These are phyloP conservation scores for Loripinus fragilis DNA, from an alignment of 2,888 invertebrate genomes.

Conservation along the genomic window DNA sequence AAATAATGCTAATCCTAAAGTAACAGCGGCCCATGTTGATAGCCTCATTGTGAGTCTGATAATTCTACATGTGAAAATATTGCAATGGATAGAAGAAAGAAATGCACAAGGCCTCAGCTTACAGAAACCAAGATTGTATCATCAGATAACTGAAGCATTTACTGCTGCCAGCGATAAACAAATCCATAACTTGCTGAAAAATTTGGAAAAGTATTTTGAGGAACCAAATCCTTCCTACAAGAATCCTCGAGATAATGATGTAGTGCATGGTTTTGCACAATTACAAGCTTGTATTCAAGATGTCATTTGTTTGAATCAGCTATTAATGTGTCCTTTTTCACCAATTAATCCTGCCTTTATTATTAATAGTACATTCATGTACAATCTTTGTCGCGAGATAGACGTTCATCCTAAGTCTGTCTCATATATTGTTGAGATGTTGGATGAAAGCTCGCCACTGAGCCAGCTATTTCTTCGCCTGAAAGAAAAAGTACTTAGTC, in stretches of 20 bases:
- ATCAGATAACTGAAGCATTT: slow-evolving; percentile 39
- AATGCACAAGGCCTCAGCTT: slow-evolving; percentile 25
- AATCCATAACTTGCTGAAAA: slow-evolving; percentile 37
- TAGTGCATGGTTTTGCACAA: slow-evolving; percentile 80
- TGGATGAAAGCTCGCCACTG: slow-evolving; percentile 62
- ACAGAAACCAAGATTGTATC: slow-evolving; percentile 26
- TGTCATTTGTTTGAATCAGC: slow-evolving; percentile 75
- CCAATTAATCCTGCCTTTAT: slow-evolving; percentile 62
- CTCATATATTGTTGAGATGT: slow-evolving; percentile 66
- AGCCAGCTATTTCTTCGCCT: slow-evolving; percentile 29
- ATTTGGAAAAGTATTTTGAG: slow-evolving; percentile 53
- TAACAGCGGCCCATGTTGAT: slow-evolving; percentile 59
- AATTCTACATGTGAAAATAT: slow-evolving; percentile 39
- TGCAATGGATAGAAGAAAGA: slow-evolving; percentile 47
- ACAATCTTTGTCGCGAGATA: slow-evolving; percentile 74
- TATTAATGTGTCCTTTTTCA: slow-evolving; percentile 71
- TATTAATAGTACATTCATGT: slow-evolving; percentile 78
- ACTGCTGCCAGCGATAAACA: slow-evolving; percentile 23
- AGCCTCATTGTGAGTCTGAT: slow-evolving; percentile 60
- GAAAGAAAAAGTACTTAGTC: slow-evolving; percentile 20
- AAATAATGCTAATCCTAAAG: slow-evolving; percentile 65
- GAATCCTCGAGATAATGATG: slow-evolving; percentile 51
- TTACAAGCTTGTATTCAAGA: slow-evolving; percentile 79
- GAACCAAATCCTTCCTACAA: slow-evolving; percentile 58
- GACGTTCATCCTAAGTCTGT: slow-evolving; percentile 64